These are phyloP conservation scores for Labeo catla DNA, from an alignment of 2,113 vertebrate species.

Conservation along the genomic window DNA sequence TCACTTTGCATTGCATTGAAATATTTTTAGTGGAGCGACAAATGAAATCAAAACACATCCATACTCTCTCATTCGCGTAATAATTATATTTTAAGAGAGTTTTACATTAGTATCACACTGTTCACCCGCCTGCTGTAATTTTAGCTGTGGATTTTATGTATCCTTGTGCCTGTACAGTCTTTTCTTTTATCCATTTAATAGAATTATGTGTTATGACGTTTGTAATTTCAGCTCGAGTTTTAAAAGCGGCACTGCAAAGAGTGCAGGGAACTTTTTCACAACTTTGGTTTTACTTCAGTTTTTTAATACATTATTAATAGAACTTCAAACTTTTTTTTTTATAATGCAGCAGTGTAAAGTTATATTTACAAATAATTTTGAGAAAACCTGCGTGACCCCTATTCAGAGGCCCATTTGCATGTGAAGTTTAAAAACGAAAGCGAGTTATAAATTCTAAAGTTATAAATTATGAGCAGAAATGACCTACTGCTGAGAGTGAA, in stretches of 20 bases:
- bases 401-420: neutral
- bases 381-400: neutral
- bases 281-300: no score
- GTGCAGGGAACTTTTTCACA: neutral
- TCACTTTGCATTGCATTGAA: neutral
- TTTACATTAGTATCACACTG: neutral
- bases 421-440: neutral
- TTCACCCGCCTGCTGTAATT: neutral
- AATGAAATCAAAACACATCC: neutral
- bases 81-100: neutral
- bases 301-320: no score
- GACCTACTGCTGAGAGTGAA: constrained; percentile 3
- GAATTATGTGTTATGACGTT: neutral
- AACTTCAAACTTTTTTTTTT: no score
- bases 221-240: neutral
- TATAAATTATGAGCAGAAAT: neutral
- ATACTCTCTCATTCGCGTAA: no score
- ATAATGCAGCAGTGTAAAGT: neutral
- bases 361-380: neutral
- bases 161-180: neutral
- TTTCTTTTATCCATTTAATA: neutral
- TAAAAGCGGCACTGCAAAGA: neutral
- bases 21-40: neutral
- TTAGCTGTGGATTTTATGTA: neutral
- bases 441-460: neutral